A percentile compares a stretch with the other conserved stretches of the same genome.
Evolutionary conservation across 2,888 invertebrate genomes (phyloP).

Genomic region (Drosophila longiperda): DNA sequence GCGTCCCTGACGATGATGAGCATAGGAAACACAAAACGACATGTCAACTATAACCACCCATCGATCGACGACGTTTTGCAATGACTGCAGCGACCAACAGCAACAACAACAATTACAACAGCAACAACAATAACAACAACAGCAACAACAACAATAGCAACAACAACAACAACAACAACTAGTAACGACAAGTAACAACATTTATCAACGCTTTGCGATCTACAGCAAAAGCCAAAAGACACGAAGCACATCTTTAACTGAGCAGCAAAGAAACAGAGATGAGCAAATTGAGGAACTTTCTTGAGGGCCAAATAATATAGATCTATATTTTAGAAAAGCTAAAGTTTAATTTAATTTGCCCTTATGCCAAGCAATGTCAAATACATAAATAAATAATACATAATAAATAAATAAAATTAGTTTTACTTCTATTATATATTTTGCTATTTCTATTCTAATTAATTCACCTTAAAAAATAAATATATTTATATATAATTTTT

Average conservation of each 20-base stretch:
- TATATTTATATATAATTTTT: not conserved
- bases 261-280: constrained; percentile 6
- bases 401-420: not conserved
- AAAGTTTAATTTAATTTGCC: not conserved
- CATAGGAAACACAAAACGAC: constrained; percentile 72
- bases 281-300: not conserved
- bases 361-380: not conserved
- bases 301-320: not conserved
- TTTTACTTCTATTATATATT: not conserved
- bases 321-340: not conserved
- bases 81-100: constrained; percentile 26
- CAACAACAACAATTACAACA: constrained; percentile 49
- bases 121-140: constrained; percentile 24
- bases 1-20: constrained; percentile 58
- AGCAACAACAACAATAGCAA: constrained; percentile 15
- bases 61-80: constrained; percentile 71
- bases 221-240: constrained; percentile 69
- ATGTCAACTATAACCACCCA: constrained; percentile 83
- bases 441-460: not conserved
- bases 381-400: not conserved
- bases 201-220: constrained; percentile 80
- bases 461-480: not conserved
- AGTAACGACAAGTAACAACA: constrained; percentile 78
- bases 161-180: constrained; percentile 54
- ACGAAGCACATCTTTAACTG: constrained; percentile 54